These are phyloP conservation scores for Polypedilum pembai DNA, from an alignment of 1,140 invertebrate genomes.

Conservation along the genomic window DNA sequence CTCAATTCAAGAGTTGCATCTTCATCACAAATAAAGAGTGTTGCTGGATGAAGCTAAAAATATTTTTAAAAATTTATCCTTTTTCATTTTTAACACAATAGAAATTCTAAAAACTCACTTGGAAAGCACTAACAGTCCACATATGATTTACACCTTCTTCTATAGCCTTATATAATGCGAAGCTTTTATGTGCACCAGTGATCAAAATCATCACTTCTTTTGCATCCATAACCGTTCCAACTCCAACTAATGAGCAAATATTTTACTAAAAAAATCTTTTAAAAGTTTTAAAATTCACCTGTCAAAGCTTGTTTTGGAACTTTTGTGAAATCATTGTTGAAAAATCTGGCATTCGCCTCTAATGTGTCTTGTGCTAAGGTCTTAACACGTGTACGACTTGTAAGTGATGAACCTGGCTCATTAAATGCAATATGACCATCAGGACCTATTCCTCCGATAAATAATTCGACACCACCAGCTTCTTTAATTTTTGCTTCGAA, in stretches of 20 bases:
- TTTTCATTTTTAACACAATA: not conserved
- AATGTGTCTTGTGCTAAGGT: conserved; percentile 94
- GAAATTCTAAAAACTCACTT: conserved; percentile 43
- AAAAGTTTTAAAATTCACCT: not conserved
- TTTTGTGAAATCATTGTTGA: conserved; percentile 86
- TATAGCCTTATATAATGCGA: conserved; percentile 92
- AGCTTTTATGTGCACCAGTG: conserved; percentile 94
- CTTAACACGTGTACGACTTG: conserved; percentile 91
- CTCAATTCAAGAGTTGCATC: conserved; percentile 93
- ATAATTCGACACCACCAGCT: conserved; percentile 91
- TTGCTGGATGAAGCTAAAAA: conserved; percentile 67
- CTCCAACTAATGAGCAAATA: conserved; percentile 60
- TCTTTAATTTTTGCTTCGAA: conserved; percentile 83
- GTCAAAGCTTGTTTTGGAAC: conserved; percentile 92
- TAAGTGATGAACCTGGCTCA: conserved; percentile 89
- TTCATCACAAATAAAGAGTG: conserved; percentile 95
- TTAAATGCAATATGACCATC: conserved; percentile 99
- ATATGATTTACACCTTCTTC: conserved; percentile 98
- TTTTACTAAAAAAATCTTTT: too few relatives aligned
- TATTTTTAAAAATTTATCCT: too few relatives aligned
- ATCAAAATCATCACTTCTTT: conserved; percentile 97
- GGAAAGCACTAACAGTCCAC: conserved; percentile 99
- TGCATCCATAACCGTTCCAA: conserved; percentile 98
- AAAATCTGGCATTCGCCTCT: conserved; percentile 94
- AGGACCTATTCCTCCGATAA: conserved; percentile 70